Evolutionary conservation across 2,797 vertebrate species (phyloP).

Genomic region (Anguilla anguilla): DNA sequence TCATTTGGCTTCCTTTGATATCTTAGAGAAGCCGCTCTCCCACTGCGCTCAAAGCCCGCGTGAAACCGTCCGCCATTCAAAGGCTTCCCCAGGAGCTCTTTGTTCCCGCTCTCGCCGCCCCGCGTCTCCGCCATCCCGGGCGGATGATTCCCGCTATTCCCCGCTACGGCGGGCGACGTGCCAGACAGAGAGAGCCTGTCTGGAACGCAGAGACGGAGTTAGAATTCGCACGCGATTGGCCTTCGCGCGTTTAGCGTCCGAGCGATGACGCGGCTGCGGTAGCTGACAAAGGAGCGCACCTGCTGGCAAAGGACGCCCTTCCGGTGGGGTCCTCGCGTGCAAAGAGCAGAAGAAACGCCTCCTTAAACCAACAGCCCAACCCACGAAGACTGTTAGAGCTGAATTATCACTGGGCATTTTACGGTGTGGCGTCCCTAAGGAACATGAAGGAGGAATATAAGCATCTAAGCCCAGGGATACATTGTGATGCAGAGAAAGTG

Average conservation of each 20-base stretch:
- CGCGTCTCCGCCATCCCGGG: neutral
- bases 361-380: neutral
- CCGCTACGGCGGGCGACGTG: too few species aligned
- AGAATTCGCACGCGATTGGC: neutral
- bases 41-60: conserved; percentile 27
- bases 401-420: too few species aligned
- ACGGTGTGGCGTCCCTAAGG: neutral
- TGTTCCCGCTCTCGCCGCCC: neutral
- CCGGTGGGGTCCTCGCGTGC: neutral
- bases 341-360: neutral
- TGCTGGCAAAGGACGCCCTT: neutral
- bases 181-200: neutral
- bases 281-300: neutral
- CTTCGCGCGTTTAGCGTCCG: neutral
- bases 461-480: neutral
- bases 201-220: neutral
- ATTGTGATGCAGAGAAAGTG: neutral
- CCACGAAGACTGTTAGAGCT: neutral
- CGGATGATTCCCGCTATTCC: neutral
- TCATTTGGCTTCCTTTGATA: neutral
- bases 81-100: conserved; percentile 10
- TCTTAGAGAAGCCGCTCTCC: neutral
- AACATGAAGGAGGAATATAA: neutral
- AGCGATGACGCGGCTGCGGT: neutral
- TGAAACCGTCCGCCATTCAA: conserved; percentile 33